Conservation (phyloP, 2,888 invertebrate genomes). For the Acronicta alni region DNA sequence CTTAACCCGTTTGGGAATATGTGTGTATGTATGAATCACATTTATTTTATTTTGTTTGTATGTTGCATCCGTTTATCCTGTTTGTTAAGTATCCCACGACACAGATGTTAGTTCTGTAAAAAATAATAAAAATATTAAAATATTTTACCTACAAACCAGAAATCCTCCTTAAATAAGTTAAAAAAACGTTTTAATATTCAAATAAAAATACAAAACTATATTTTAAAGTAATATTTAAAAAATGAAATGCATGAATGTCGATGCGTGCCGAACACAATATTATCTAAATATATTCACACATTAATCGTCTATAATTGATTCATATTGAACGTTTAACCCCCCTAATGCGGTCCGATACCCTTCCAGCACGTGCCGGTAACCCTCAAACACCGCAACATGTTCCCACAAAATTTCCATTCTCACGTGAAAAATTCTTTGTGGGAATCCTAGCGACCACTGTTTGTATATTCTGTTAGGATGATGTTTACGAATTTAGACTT, state of each 20-base stretch:
- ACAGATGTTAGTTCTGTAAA: no score
- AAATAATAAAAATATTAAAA: no score
- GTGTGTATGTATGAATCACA: no score
- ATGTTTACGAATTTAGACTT: conserved; percentile 21
- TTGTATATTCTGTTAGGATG: background rate
- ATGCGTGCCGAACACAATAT: background rate
- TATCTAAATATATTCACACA: conserved; percentile 6
- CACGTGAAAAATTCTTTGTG: conserved; percentile 66
- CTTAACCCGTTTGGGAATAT: no score
- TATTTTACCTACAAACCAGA: no score
- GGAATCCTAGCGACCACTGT: conserved; percentile 41
- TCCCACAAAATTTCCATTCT: conserved; percentile 68
- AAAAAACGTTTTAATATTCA: no score
- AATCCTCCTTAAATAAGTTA: no score
- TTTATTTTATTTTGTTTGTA: no score
- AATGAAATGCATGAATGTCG: background rate
- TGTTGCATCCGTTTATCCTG: no score
- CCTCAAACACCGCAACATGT: conserved; percentile 49
- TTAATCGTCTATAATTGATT: conserved; percentile 19
- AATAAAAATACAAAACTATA: no score
- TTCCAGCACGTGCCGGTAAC: conserved; percentile 50
- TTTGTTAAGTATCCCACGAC: no score
- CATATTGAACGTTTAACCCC: conserved; percentile 17
- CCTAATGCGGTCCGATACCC: conserved; percentile 20
- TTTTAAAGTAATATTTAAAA: no score